These are phyloP conservation scores for Tapirus terrestris DNA, from an alignment of 2,113 vertebrate species.

Conservation along the genomic window DNA sequence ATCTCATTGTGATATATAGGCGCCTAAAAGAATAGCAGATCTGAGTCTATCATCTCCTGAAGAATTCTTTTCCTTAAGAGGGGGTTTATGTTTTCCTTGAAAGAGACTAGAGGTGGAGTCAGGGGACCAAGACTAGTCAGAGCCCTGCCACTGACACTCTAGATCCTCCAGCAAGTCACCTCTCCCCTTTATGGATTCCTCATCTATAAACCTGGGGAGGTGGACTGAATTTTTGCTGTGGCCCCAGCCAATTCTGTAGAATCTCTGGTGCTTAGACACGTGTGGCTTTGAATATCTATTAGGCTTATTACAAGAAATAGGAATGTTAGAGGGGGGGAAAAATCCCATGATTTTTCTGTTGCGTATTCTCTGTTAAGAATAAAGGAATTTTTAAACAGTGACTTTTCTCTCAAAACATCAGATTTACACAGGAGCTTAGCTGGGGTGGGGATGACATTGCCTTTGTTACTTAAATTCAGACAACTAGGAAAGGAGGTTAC, in stretches of 20 bases:
- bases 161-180: background rate
- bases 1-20: background rate
- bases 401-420: constrained; percentile 22
- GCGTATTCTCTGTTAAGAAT: background rate
- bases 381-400: constrained; percentile 15
- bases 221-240: background rate
- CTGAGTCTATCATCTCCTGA: background rate
- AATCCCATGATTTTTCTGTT: background rate
- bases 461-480: background rate
- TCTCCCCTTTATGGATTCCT: background rate
- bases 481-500: background rate
- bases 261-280: background rate
- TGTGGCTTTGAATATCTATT: background rate
- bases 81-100: background rate
- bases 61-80: background rate
- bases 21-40: background rate
- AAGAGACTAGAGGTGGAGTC: background rate
- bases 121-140: background rate
- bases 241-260: background rate
- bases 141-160: background rate
- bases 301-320: background rate
- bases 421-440: background rate
- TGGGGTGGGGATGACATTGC: background rate
- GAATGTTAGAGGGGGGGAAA: too few species aligned
- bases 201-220: background rate